Percentiles rank a stretch among this genome's conserved stretches.
Conservation (phyloP, 2,113 vertebrate genomes). For the Boulengeromyrus knoepffleri region DNA sequence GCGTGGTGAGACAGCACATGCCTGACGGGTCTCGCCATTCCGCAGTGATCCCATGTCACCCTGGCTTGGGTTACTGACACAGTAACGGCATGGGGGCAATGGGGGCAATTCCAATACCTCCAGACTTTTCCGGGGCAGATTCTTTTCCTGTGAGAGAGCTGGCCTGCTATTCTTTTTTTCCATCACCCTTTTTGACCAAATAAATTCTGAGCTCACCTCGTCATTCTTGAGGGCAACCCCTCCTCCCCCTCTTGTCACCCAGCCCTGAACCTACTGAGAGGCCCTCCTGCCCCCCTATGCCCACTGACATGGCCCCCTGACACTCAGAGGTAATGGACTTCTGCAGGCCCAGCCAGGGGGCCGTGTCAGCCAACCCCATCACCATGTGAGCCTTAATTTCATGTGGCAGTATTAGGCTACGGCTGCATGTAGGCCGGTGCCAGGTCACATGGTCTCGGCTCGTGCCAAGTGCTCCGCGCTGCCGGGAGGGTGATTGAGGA, state of each 20-base stretch:
- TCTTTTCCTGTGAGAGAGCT: background rate
- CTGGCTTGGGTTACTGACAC: background rate
- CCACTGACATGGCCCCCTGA: background rate
- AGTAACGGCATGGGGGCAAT: background rate
- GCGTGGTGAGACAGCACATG: background rate
- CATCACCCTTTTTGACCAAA: background rate
- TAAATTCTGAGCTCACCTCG: background rate
- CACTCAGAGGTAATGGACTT: conserved; percentile 51
- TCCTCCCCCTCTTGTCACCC: background rate
- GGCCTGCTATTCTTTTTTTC: background rate
- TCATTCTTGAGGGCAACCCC: background rate
- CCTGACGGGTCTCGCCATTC: background rate
- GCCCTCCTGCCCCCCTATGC: background rate
- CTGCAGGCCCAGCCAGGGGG: conserved; percentile 23
- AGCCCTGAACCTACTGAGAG: background rate
- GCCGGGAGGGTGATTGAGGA: background rate
- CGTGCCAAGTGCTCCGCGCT: background rate
- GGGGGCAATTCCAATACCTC: background rate
- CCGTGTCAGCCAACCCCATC: conserved; percentile 27
- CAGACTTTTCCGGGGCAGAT: background rate
- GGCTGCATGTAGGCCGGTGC: conserved; percentile 9
- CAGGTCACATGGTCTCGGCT: background rate
- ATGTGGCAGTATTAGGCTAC: conserved; percentile 25
- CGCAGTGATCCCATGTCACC: background rate
- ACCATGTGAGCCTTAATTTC: conserved; percentile 34